Evolutionary conservation across 2,797 vertebrate species (phyloP).

Genomic region (Spheniscus humboldti): DNA sequence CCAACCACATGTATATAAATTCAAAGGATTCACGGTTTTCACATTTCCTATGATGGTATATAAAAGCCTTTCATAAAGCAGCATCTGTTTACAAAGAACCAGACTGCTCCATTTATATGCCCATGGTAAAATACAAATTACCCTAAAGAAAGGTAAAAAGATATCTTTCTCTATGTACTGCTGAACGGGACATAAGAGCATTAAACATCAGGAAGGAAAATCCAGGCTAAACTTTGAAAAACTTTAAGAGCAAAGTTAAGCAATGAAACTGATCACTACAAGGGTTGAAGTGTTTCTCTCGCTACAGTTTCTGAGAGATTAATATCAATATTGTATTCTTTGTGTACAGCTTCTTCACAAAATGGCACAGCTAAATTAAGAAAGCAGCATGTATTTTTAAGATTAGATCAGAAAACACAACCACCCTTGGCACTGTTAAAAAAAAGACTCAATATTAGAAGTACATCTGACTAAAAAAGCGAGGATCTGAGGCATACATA

Average conservation of each 20-base stretch:
- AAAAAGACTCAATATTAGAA: not conserved
- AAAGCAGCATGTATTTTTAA: not conserved
- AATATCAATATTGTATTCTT: not conserved
- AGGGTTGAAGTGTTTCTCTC: not conserved
- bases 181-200: not conserved
- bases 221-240: not conserved
- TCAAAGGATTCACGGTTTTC: not conserved
- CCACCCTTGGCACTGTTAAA: not conserved
- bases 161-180: not conserved
- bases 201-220: not conserved
- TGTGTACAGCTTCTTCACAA: not conserved
- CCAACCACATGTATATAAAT: not conserved
- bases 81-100: not conserved
- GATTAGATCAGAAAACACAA: not conserved
- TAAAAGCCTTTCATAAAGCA: not conserved
- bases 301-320: not conserved
- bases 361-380: not conserved
- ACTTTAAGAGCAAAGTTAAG: not conserved
- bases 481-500: not conserved
- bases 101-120: not conserved
- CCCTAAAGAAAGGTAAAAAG: not conserved
- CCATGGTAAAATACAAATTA: not conserved
- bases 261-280: not conserved
- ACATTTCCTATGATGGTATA: not conserved
- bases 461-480: not conserved